These are phyloP conservation scores for Elephas maximus DNA, from an alignment of 2,113 vertebrate species.

Conservation along the genomic window DNA sequence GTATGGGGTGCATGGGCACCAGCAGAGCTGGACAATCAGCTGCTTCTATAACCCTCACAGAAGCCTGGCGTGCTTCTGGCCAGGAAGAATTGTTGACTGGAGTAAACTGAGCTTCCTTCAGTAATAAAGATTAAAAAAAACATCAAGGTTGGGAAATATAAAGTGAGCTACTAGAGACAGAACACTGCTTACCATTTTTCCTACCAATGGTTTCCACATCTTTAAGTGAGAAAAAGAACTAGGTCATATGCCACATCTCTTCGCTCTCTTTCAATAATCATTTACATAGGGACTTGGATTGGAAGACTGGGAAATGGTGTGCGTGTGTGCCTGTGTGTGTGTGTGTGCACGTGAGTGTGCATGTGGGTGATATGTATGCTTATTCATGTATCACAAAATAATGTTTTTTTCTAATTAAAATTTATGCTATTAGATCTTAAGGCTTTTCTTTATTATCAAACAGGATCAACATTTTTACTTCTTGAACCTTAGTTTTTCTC, in stretches of 20 bases:
- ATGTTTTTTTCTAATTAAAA: background rate
- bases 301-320: background rate
- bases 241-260: background rate
- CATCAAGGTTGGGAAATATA: background rate
- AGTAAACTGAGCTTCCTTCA: slow-evolving; percentile 10
- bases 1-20: background rate
- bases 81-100: background rate
- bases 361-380: background rate
- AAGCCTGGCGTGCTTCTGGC: background rate
- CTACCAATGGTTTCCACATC: background rate
- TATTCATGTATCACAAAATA: background rate
- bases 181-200: background rate
- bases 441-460: background rate
- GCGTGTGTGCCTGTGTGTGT: background rate
- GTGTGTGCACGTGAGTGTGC: too few species aligned
- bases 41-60: slow-evolving; percentile 35
- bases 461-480: background rate
- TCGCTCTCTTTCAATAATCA: too few species aligned
- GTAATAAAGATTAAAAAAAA: background rate
- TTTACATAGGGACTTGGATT: background rate
- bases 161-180: background rate
- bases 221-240: background rate
- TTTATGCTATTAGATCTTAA: background rate
- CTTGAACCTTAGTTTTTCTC: background rate
- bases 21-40: background rate